Evolutionary conservation across 2,888 invertebrate genomes (phyloP).

Genomic region (Leptopilina syphax): DNA sequence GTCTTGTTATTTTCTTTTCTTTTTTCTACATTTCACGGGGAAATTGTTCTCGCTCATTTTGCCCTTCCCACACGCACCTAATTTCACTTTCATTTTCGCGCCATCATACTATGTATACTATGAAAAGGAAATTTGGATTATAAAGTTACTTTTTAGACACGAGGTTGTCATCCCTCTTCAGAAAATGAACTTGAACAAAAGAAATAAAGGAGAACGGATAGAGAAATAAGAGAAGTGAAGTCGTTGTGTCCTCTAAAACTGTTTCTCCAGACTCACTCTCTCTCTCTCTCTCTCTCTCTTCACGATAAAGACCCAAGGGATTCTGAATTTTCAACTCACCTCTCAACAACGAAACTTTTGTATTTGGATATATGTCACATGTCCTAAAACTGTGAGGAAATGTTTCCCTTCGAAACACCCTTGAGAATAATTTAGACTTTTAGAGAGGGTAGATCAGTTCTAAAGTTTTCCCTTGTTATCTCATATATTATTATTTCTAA

Average conservation of each 20-base stretch:
- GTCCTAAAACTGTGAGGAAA: slow-evolving; percentile 18
- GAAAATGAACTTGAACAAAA: slow-evolving; percentile 18
- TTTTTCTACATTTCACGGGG: not conserved
- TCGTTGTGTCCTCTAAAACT: not conserved
- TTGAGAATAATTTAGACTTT: slow-evolving; percentile 16
- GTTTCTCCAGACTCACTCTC: not conserved
- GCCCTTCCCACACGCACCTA: not conserved
- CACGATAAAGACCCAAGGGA: not conserved
- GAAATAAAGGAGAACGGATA: slow-evolving; percentile 4
- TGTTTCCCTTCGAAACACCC: slow-evolving; percentile 3
- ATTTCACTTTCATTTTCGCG: slow-evolving; percentile 32
- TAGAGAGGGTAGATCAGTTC: slow-evolving; percentile 1
- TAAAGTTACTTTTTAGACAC: slow-evolving; percentile 23
- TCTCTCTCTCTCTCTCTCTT: too few species aligned
- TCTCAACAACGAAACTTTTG: slow-evolving; percentile 16
- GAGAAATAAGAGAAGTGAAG: not conserved
- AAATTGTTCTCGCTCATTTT: slow-evolving; percentile 1
- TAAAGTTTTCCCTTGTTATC: slow-evolving; percentile 2
- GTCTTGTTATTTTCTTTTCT: too few species aligned
- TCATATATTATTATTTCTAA: not conserved
- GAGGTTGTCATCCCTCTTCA: slow-evolving; percentile 35
- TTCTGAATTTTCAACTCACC: slow-evolving; percentile 23
- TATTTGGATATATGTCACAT: slow-evolving; percentile 18
- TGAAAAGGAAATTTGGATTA: slow-evolving; percentile 27
- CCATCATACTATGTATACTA: not conserved